Conservation (phyloP, 92 coral and sea anemone genomes). For the Actinostola sp. region DNA sequence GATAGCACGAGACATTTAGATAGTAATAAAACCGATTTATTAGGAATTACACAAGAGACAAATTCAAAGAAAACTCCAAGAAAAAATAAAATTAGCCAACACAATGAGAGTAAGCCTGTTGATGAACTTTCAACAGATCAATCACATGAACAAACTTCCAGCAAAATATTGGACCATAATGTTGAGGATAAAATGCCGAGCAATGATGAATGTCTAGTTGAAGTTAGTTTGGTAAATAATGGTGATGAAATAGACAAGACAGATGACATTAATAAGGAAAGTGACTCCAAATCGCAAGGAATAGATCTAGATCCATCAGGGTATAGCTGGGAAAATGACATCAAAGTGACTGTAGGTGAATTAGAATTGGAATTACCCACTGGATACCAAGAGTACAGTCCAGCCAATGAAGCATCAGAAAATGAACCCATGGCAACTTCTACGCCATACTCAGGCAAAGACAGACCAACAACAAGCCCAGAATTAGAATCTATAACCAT, state of each 20-base stretch:
- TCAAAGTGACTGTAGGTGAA: neutral
- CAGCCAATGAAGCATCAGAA: neutral
- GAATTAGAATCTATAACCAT: neutral
- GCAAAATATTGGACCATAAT: neutral
- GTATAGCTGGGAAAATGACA: neutral
- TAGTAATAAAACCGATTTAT: neutral
- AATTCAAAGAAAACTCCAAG: neutral
- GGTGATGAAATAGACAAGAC: neutral
- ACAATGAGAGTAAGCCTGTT: neutral
- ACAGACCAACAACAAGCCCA: neutral
- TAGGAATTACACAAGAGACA: neutral
- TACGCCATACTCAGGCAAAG: conserved; percentile 2
- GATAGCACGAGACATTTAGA: neutral
- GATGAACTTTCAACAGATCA: neutral
- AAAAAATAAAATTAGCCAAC: neutral
- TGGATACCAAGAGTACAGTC: neutral
- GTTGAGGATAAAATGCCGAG: neutral
- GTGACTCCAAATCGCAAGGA: neutral
- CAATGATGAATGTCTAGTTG: neutral
- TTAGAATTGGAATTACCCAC: neutral
- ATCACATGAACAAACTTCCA: neutral
- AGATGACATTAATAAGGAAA: neutral
- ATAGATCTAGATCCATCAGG: neutral
- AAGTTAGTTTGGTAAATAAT: neutral
- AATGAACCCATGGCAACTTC: conserved; percentile 2